Percentiles rank a stretch among this genome's conserved stretches.
Evolutionary conservation across 2,113 vertebrate genomes (phyloP).

Genomic region (Leptocoma aspasia): DNA sequence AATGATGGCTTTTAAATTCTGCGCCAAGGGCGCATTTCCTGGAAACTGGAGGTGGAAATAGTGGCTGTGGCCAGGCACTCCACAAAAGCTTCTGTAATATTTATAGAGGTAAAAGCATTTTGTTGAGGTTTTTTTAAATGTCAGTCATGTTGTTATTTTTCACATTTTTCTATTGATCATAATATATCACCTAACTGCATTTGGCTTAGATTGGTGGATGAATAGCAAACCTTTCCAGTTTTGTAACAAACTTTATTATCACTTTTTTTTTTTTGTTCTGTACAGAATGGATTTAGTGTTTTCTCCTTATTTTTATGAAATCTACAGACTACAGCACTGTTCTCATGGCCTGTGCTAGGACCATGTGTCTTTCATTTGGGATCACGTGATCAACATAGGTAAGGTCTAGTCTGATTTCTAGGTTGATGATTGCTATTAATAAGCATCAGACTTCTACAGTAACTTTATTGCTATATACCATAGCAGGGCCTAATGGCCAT

Average conservation of each 20-base stretch:
- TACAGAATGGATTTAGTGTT: neutral
- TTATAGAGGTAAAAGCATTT: neutral
- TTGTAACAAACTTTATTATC: neutral
- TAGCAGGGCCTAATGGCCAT: neutral
- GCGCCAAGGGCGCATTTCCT: neutral
- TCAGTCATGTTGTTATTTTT: neutral
- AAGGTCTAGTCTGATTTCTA: neutral
- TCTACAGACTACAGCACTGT: neutral
- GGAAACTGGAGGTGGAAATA: neutral
- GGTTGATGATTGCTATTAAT: neutral
- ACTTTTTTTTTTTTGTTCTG: neutral
- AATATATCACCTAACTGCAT: neutral
- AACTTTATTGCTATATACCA: neutral
- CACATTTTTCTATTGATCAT: neutral
- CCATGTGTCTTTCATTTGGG: neutral
- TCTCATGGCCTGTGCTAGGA: neutral
- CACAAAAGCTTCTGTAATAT: neutral
- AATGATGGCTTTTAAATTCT: neutral
- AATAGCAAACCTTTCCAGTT: neutral
- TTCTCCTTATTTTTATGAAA: neutral
- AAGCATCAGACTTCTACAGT: neutral
- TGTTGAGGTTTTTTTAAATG: neutral
- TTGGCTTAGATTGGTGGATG: neutral
- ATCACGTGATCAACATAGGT: neutral
- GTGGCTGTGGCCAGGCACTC: neutral